Percentiles rank a stretch among this genome's conserved stretches.
These are phyloP conservation scores for Orycteropus afer DNA, from an alignment of 2,113 vertebrate genomes.

Conservation along the genomic window DNA sequence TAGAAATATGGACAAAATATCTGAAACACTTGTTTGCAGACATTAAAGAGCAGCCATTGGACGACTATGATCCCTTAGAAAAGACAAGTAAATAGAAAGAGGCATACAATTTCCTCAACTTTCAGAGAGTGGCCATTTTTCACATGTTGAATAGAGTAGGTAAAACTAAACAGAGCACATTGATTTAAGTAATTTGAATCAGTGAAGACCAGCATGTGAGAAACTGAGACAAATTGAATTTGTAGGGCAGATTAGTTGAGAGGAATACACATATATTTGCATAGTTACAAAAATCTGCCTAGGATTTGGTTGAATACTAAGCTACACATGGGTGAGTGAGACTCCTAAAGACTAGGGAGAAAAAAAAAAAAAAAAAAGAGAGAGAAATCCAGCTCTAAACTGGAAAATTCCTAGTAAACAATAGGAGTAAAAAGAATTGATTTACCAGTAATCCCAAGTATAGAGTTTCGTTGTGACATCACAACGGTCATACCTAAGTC, in stretches of 20 bases:
- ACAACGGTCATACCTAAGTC: background rate
- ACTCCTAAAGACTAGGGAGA: background rate
- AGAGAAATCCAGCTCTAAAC: background rate
- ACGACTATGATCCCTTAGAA: background rate
- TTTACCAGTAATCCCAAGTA: background rate
- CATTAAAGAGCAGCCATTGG: background rate
- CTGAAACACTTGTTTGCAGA: background rate
- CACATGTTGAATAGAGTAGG: background rate
- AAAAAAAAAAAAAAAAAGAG: background rate
- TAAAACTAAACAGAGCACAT: background rate
- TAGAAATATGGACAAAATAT: background rate
- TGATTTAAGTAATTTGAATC: background rate
- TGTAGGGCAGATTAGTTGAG: background rate
- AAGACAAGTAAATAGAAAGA: background rate
- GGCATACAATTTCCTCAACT: fast-evolving
- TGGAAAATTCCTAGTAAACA: background rate
- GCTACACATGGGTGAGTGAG: background rate
- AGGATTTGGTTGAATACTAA: background rate
- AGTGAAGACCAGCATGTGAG: too few relatives aligned
- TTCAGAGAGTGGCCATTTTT: background rate
- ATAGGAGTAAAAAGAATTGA: background rate
- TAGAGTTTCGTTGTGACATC: background rate
- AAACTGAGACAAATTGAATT: background rate
- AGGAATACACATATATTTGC: too few relatives aligned
- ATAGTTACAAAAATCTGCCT: background rate